A percentile compares a stretch with the other conserved stretches of the same genome.
phyloP scores from a whole-genome alignment of 2,888 invertebrate genomes.

The Sussaba pulchella region DNA sequence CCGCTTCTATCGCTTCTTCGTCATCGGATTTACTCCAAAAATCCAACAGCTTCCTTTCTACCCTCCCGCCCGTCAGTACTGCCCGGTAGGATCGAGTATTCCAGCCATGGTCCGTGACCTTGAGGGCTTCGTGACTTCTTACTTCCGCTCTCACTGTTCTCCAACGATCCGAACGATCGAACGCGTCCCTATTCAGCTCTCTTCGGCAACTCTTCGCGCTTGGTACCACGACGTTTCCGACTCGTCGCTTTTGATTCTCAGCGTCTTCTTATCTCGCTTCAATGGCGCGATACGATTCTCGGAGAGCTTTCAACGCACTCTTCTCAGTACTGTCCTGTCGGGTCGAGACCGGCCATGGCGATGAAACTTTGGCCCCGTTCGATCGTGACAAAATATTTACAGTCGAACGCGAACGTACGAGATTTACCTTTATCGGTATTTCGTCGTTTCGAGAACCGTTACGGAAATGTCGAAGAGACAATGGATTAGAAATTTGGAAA shows the following conservation, averaged over 20 bases:
- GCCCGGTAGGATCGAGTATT: conserved; percentile 80
- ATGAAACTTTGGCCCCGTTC: conserved; percentile 19
- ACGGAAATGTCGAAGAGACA: no score
- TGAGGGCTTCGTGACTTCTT: conserved; percentile 63
- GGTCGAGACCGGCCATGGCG: conserved; percentile 77
- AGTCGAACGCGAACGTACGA: background rate
- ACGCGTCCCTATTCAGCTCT: conserved; percentile 14
- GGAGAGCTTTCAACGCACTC: conserved; percentile 20
- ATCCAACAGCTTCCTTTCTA: no score
- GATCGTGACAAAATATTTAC: background rate
- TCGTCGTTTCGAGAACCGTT: no score
- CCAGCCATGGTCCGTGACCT: conserved; percentile 79
- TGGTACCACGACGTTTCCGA: no score
- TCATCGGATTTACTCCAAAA: conserved; percentile 40
- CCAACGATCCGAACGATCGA: conserved; percentile 20
- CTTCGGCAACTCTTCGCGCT: no score
- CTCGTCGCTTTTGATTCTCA: conserved; percentile 63
- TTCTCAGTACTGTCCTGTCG: conserved; percentile 80
- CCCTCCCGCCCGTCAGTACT: conserved; percentile 73
- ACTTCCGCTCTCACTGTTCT: conserved; percentile 51
- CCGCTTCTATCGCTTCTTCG: conserved; percentile 34
- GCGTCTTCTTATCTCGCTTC: conserved; percentile 60
- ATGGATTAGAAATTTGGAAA: no score
- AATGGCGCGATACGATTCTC: conserved; percentile 9
- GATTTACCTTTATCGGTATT: background rate